Percentiles rank a stretch among this genome's conserved stretches.
Conservation (phyloP, 1,140 invertebrate species). For the Pseudomyrmex sp. region DNA sequence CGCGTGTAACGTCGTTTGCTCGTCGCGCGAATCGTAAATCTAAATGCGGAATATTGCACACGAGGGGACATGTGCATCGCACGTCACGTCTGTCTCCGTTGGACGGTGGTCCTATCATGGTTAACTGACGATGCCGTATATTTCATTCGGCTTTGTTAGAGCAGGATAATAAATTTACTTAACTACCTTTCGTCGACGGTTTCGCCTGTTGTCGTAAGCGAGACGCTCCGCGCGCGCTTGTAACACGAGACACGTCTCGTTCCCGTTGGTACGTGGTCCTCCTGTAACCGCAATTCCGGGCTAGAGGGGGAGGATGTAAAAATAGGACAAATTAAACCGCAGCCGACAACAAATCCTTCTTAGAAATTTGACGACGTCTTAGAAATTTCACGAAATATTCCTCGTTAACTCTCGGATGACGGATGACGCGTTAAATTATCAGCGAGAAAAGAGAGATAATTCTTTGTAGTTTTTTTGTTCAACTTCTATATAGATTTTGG, state of each 20-base stretch:
- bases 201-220: constrained; percentile 44
- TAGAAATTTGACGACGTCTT: constrained; percentile 13
- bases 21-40: not conserved
- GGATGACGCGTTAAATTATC: not conserved
- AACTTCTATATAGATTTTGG: not conserved
- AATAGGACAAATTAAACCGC: constrained; percentile 34
- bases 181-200: constrained; percentile 57
- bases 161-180: constrained; percentile 64
- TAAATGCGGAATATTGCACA: not conserved
- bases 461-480: not conserved
- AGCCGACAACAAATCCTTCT: not conserved
- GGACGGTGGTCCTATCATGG: constrained; percentile 39
- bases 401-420: not conserved
- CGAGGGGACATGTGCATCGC: not conserved
- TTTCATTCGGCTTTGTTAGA: constrained; percentile 53
- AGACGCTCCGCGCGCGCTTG: not conserved
- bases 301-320: not conserved
- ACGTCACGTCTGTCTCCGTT: constrained; percentile 19
- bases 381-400: not conserved
- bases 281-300: constrained; percentile 6
- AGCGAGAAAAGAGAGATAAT: not conserved
- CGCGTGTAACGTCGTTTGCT: constrained; percentile 2
- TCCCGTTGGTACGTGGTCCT: not conserved
- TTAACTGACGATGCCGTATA: constrained; percentile 52
- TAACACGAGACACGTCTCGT: constrained; percentile 48